Base-by-base conservation (phyloP, 37 sponge, comb jelly and placozoan species). In the Beroe ovata region DNA sequence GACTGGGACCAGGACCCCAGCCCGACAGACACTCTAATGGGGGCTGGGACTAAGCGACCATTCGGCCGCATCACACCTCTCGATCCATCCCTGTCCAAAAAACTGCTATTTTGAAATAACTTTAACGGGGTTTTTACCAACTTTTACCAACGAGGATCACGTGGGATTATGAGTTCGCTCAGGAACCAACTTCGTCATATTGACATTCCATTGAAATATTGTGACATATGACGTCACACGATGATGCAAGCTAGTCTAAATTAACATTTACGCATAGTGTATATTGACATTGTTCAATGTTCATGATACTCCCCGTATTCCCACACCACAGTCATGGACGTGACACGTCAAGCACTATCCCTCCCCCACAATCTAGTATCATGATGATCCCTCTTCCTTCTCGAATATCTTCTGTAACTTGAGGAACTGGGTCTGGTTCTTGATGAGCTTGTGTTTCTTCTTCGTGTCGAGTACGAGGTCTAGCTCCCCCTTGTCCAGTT, bases 1-100 rank as follows among this genome's bases (percentile, higher is more conserved):
- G 84, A 77, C 84, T 77, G 84, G 84, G 84, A 77, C 47, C n/a
- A 77, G 54, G 84, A 77, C 0, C 42, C 84, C 3, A 40, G 84
- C 47, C 84, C 84, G 3, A 32, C 84, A 25, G 84, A 77, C 54
- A 42, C n/a, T 33, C 23, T 77, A 6, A 23, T 42, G n/a, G 18
- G 36, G 19, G 42, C 84, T 38, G 84, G 84, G 23, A n/a, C 54
- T 19, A 77, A 77, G 41, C 84, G 84, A 1, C 84, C 84, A 3
- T 77, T 77, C 54, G 54, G 54, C 4, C 26, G 84, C 14, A 42
- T 77, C 36, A 2, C 41, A n/a, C 54, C 84, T 3, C 84, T 77
- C 8, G 84, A 77, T 40, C 84, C 84, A 1, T 77, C 84, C 8
- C 42, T 77, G 25, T 77, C 84, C n/a, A 77, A 77, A 54, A 77